Conservation (phyloP, 2,797 vertebrate species). For the Hapalemur alaotrensis region DNA sequence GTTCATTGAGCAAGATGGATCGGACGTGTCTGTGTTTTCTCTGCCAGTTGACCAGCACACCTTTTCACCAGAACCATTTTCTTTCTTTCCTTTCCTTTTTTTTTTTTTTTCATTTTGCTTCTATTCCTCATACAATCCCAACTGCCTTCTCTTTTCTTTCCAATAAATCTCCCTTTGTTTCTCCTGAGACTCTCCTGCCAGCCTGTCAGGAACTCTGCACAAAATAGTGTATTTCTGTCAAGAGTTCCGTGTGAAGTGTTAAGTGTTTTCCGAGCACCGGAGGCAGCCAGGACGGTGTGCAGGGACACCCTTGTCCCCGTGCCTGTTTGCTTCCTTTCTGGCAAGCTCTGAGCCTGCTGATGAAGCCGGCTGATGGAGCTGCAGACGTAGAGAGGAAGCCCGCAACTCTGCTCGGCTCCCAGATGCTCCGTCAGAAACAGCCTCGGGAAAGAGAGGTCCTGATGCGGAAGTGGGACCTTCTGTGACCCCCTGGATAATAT, state of each 20-base stretch:
- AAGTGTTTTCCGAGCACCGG: slow-evolving; percentile 69
- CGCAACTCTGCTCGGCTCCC: not conserved
- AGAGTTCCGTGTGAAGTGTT: slow-evolving; percentile 70
- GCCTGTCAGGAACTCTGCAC: slow-evolving; percentile 77
- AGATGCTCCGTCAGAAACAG: accelerated
- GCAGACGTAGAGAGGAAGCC: not conserved
- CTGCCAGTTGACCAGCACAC: slow-evolving; percentile 34
- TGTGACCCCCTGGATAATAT: not conserved
- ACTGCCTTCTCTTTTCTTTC: slow-evolving; percentile 70
- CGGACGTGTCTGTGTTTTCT: slow-evolving; percentile 38
- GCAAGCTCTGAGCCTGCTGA: not conserved
- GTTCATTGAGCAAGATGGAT: slow-evolving; percentile 41
- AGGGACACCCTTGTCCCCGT: slow-evolving; percentile 41
- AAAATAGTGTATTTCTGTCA: slow-evolving; percentile 80
- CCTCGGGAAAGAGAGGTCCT: not conserved
- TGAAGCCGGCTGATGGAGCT: not conserved
- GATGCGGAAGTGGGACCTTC: not conserved
- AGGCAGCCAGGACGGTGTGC: slow-evolving; percentile 35
- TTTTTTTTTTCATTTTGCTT: not conserved
- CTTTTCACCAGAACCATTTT: slow-evolving; percentile 59
- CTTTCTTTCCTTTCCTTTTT: not conserved
- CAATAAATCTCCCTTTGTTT: slow-evolving; percentile 77
- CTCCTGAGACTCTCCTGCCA: slow-evolving; percentile 68
- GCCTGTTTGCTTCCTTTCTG: slow-evolving; percentile 56
- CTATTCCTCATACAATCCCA: not conserved